Conservation (phyloP, 2,113 vertebrate species). For the Catagonus wagneri region DNA sequence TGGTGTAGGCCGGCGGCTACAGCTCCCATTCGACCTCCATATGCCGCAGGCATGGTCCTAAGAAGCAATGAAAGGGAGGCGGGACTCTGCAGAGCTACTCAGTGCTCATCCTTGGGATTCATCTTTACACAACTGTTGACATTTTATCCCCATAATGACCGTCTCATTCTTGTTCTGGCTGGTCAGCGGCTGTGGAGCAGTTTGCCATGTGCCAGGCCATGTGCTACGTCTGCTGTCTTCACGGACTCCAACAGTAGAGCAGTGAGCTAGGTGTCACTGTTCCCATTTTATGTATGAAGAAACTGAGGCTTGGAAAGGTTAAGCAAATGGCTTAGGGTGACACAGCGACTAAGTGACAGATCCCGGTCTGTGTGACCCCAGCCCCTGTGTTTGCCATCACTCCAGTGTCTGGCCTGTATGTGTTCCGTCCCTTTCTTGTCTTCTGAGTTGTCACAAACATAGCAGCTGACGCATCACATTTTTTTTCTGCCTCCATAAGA, state of each 20-base stretch:
- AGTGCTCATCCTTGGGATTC: fast-evolving
- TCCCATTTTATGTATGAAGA: background rate
- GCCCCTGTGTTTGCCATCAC: no score
- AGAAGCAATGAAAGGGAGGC: no score
- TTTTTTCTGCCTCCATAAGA: background rate
- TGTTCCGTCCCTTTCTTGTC: background rate
- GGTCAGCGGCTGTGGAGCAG: background rate
- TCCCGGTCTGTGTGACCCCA: background rate
- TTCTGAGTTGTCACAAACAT: background rate
- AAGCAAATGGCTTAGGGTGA: background rate
- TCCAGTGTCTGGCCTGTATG: background rate
- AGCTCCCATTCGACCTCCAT: no score
- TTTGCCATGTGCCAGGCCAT: background rate
- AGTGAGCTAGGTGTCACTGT: background rate
- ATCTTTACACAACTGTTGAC: background rate
- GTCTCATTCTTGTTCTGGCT: background rate
- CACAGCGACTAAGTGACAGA: background rate
- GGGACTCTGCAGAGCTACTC: background rate
- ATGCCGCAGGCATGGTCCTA: no score
- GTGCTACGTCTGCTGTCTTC: background rate
- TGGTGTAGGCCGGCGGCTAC: no score
- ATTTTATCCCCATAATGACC: background rate
- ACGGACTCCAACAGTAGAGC: background rate
- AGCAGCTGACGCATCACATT: background rate
- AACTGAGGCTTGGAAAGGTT: background rate